Evolutionary conservation across 2,113 vertebrate genomes (phyloP).

Genomic region (Rutilus rutilus): DNA sequence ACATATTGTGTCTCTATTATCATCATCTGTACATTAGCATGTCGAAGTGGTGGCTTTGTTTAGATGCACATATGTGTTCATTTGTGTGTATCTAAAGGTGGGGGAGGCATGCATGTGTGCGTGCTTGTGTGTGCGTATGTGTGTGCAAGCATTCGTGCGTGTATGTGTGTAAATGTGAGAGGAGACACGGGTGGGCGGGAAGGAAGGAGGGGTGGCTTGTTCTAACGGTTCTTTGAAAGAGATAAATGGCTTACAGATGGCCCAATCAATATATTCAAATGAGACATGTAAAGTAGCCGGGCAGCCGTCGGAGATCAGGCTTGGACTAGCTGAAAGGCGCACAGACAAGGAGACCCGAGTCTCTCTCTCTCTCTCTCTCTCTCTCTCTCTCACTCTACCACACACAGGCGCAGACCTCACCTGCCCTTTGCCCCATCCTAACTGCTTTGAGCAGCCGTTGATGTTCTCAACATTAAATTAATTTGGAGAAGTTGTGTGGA

Average conservation of each 20-base stretch:
- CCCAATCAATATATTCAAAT: slow-evolving; percentile 84
- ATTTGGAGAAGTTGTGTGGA: background rate
- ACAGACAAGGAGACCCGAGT: slow-evolving; percentile 9
- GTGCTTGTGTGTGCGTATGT: slow-evolving; percentile 33
- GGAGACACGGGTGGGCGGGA: slow-evolving; percentile 70
- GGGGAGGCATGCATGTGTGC: background rate
- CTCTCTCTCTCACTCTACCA: background rate
- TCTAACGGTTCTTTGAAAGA: slow-evolving; percentile 80
- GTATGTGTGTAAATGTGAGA: slow-evolving; percentile 48
- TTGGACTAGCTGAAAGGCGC: slow-evolving; percentile 35
- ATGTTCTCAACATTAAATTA: background rate
- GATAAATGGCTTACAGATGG: slow-evolving; percentile 84
- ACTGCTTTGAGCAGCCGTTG: slow-evolving; percentile 10
- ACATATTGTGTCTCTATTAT: slow-evolving; percentile 24
- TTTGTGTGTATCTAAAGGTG: slow-evolving; percentile 24
- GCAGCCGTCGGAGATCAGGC: slow-evolving; percentile 52
- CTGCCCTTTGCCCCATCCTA: slow-evolving; percentile 1
- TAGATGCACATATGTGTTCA: slow-evolving; percentile 36
- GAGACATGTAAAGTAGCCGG: slow-evolving; percentile 71
- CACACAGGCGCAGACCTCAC: background rate
- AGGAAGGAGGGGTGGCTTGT: slow-evolving; percentile 70
- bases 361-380: background rate
- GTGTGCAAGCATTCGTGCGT: slow-evolving; percentile 44
- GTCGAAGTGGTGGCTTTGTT: slow-evolving; percentile 14
- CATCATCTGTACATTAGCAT: slow-evolving; percentile 55